Evolutionary conservation across 2,888 invertebrate species (phyloP), one percentile per base, ranked within the genome.

Genomic region (Lymantria dispar): DNA sequence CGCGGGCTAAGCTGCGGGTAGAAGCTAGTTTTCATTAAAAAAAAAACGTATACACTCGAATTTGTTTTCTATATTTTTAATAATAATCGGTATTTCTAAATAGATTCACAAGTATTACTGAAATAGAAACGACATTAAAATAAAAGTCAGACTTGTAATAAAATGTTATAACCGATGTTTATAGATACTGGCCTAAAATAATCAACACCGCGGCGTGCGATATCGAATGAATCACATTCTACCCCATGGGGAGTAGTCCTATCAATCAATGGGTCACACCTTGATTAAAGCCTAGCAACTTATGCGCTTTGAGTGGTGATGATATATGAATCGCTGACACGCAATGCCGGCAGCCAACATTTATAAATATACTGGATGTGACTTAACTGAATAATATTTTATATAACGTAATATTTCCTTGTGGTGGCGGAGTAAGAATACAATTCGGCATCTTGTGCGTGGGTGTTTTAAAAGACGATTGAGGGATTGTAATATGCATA

Each of bases 261-360:
- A 88, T 87, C 87, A 87, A 87, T 88, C 87, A 87, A 87, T 87
- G 74, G 85, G 80, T 76, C 85, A 70, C 87, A 74, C 87, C 87
- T 87, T 86, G 86, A 87, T 86, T 87, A 85, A 79, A 81, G 78
- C 78, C 69, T 74, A 71, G 74, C 75, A 80, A 80, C 78, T 81
- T 78, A 76, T 79, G 77, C 78, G 83, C 84, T 86, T 85, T 83
- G 85, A 85, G 78, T 76, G 69, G 76, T 80, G 81, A 87, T 88
- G 88, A 89, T 84, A 80, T 83, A 89, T 87, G 75, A 76, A 72
- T 46, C 50, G 60, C 56, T 75, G 77, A 72, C 88, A 88, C 88
- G 88, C 88, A 55, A 88, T 29, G 61, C 12, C 48, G 43, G 43
- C 5, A 13, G 5, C 43, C 0, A 43, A 22, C 38, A 49, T 47